Conservation (phyloP, 2,113 vertebrate species). For the Leucoraja erinaceus region DNA sequence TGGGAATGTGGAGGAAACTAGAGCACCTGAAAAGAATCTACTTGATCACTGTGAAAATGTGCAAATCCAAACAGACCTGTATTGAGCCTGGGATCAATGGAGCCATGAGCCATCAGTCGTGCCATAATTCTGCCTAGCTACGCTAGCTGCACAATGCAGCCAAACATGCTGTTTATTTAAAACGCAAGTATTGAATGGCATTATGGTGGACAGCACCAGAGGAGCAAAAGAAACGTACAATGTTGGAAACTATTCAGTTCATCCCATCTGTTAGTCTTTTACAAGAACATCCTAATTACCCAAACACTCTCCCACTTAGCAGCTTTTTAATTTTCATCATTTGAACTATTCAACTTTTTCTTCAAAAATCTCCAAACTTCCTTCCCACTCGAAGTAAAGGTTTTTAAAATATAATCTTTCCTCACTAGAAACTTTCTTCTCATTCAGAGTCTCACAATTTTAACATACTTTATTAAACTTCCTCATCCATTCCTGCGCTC, state of each 20-base stretch:
- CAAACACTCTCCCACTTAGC: background rate
- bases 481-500: background rate
- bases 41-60: too few species aligned
- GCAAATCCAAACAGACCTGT: too few species aligned
- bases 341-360: background rate
- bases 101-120: too few species aligned
- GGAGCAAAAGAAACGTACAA: background rate
- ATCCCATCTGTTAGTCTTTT: background rate
- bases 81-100: too few species aligned
- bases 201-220: background rate
- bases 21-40: too few species aligned
- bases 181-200: background rate
- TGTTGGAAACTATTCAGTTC: background rate
- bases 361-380: background rate
- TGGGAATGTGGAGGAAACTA: too few species aligned
- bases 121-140: too few species aligned
- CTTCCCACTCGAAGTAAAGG: background rate
- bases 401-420: background rate
- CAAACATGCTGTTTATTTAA: background rate
- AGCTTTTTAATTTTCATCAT: background rate
- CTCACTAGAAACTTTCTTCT: background rate
- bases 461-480: background rate
- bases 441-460: background rate
- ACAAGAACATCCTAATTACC: background rate
- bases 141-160: too few species aligned